Evolutionary conservation across 2,888 invertebrate species (phyloP).

Genomic region (Scaptomyza tumidula): DNA sequence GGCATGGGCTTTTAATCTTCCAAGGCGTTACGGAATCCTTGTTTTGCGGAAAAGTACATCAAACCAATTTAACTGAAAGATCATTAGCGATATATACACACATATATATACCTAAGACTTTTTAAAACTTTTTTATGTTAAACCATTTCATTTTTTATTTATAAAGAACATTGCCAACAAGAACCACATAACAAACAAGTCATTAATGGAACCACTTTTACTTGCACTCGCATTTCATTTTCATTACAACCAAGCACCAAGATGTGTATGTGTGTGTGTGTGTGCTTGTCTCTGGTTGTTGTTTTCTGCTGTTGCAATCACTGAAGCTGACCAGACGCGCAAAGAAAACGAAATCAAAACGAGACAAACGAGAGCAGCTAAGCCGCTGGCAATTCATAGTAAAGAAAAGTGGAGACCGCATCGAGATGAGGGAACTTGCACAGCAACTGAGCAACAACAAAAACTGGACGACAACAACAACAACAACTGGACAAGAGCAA

Average conservation of each 20-base stretch:
- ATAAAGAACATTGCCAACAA: conserved; percentile 35
- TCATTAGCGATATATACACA: too few relatives aligned
- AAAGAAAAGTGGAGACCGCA: conserved; percentile 46
- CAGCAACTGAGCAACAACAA: background rate
- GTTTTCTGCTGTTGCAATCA: conserved; percentile 64
- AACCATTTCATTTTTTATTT: too few relatives aligned
- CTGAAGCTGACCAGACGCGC: conserved; percentile 65
- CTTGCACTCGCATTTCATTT: conserved; percentile 62
- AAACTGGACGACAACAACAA: too few relatives aligned
- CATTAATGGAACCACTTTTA: conserved; percentile 56
- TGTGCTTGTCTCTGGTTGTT: conserved; percentile 18
- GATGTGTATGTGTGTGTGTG: conserved; percentile 16
- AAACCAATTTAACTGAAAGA: background rate
- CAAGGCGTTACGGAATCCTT: too few relatives aligned
- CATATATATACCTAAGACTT: too few relatives aligned
- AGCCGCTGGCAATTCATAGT: conserved; percentile 26
- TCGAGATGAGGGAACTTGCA: conserved; percentile 23
- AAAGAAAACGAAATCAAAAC: conserved; percentile 76
- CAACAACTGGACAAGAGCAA: conserved; percentile 23
- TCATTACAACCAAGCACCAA: conserved; percentile 45
- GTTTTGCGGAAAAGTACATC: too few relatives aligned
- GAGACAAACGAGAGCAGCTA: conserved; percentile 65
- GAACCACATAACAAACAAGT: conserved; percentile 22
- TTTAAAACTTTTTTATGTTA: too few relatives aligned
- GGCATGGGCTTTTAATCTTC: too few relatives aligned